Evolutionary conservation across 2,888 invertebrate genomes (phyloP).

Genomic region (Drosophila nr. perissopoda): DNA sequence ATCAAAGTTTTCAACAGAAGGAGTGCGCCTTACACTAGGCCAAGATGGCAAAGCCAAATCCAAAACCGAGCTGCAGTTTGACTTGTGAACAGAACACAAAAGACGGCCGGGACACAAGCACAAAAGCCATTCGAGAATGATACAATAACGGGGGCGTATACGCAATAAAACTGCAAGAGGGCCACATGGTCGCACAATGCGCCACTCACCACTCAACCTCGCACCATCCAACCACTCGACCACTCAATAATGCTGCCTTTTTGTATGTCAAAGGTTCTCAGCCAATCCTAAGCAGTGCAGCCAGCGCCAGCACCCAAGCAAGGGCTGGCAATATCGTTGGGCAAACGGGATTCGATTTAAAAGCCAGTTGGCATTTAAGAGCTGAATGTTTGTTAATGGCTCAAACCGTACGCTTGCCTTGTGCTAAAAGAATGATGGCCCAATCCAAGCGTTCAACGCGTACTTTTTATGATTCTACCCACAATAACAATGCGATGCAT

Average conservation of each 20-base stretch:
- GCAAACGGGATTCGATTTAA: constrained; percentile 48
- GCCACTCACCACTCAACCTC: background rate
- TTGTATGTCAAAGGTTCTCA: constrained; percentile 72
- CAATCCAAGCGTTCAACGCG: constrained; percentile 17
- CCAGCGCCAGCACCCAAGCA: background rate
- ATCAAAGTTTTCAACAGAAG: constrained; percentile 35
- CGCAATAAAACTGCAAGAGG: constrained; percentile 69
- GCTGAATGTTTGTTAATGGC: constrained; percentile 52
- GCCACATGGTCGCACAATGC: constrained; percentile 42
- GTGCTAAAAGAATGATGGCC: constrained; percentile 32
- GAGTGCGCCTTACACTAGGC: constrained; percentile 7
- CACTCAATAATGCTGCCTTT: constrained; percentile 52
- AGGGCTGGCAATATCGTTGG: constrained; percentile 10
- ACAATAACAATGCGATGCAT: constrained; percentile 37
- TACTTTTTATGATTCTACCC: constrained; percentile 44
- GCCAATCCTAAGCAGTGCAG: constrained; percentile 55
- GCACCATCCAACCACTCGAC: constrained; percentile 2
- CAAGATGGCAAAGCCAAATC: constrained; percentile 13
- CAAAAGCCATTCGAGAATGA: constrained; percentile 49
- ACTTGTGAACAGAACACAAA: constrained; percentile 32
- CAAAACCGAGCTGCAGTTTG: constrained; percentile 12
- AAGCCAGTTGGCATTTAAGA: constrained; percentile 48
- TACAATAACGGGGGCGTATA: constrained; percentile 62
- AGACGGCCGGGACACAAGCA: constrained; percentile 13
- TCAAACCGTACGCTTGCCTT: constrained; percentile 7